Evolutionary conservation across 2,797 vertebrate genomes (phyloP).

Genomic region (Cossypha niveicapilla): DNA sequence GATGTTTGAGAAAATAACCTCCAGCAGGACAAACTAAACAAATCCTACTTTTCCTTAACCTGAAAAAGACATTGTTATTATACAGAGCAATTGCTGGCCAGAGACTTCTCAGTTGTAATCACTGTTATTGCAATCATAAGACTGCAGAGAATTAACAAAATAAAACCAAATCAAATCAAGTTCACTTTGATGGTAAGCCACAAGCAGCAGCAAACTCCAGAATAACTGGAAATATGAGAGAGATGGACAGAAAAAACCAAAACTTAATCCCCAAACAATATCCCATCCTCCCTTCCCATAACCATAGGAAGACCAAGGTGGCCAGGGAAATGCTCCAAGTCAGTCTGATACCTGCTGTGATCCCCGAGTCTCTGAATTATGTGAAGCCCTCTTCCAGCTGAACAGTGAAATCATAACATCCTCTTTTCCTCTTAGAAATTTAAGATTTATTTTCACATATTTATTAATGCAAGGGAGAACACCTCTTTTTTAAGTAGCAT

Average conservation of each 20-base stretch:
- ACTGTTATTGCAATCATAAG: neutral
- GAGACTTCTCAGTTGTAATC: neutral
- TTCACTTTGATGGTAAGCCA: neutral
- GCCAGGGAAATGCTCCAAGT: neutral
- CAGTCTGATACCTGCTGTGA: neutral
- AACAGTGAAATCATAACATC: neutral
- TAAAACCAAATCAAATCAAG: neutral
- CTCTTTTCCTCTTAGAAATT: neutral
- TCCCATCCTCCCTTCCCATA: neutral
- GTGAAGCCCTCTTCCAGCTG: neutral
- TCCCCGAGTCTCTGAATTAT: neutral
- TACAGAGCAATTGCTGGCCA: neutral
- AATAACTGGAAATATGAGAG: neutral
- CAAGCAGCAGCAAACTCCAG: neutral
- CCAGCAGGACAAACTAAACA: neutral
- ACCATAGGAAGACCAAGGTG: neutral
- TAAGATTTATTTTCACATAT: neutral
- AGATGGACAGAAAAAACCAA: neutral
- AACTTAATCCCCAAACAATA: neutral
- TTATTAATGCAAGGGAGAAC: neutral
- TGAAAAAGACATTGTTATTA: neutral
- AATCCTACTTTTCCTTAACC: neutral
- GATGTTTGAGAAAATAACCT: constrained; percentile 4
- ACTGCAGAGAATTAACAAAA: constrained; percentile 33
- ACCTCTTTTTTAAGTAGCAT: neutral